Evolutionary conservation across 2,797 vertebrate species (phyloP).

Genomic region (Myoxocephalus aenaeus): DNA sequence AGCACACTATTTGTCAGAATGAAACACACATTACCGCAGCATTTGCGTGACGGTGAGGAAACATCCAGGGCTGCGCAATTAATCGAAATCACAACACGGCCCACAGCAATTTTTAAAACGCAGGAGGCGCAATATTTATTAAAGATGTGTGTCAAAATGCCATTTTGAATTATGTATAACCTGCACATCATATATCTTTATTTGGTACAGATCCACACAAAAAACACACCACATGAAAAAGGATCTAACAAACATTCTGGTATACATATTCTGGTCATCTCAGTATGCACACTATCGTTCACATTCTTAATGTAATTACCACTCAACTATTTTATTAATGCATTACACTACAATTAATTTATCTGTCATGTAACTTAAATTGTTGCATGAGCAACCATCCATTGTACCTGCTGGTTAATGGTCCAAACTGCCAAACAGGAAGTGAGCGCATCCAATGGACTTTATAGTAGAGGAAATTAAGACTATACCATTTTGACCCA

Average conservation of each 20-base stretch:
- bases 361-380: neutral
- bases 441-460: neutral
- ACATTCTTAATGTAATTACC: neutral
- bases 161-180: neutral
- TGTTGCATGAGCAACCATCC: neutral
- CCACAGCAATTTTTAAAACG: neutral
- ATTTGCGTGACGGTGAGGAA: neutral
- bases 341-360: neutral
- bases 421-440: conserved; percentile 2
- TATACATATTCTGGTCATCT: neutral
- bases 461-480: neutral
- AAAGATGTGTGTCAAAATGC: no score
- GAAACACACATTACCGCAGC: conserved; percentile 50
- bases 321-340: neutral
- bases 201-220: neutral
- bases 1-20: conserved; percentile 27
- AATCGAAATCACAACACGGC: neutral
- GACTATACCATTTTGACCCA: neutral
- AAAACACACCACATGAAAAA: neutral
- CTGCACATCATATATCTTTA: neutral
- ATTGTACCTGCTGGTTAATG: neutral
- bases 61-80: neutral
- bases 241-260: no score
- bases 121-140: neutral
- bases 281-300: neutral